Evolutionary conservation across 2,888 invertebrate species (phyloP).

Genomic region (Scrobipalpa atriplicella): DNA sequence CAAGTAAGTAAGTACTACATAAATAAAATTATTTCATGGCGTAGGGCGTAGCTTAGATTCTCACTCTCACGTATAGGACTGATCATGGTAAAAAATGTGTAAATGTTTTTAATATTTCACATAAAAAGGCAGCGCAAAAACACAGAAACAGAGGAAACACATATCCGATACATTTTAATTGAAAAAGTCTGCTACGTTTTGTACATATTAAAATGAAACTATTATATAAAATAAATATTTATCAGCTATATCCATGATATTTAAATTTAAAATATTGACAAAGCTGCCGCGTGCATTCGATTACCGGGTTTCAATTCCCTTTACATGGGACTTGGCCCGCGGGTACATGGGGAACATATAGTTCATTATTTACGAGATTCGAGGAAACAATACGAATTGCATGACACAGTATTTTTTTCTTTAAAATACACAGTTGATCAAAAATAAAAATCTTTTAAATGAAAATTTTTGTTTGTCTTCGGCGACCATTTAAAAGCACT

Average conservation of each 20-base stretch:
- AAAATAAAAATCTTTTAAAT: background rate
- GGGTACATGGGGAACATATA: slow-evolving; percentile 71
- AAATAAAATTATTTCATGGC: no score
- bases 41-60: no score
- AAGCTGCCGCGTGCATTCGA: slow-evolving; percentile 77
- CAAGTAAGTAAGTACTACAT: no score
- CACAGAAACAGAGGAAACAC: background rate
- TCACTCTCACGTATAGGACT: no score
- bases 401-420: slow-evolving; percentile 70
- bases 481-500: no score
- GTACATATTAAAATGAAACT: background rate
- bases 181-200: background rate
- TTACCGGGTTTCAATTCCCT: slow-evolving; percentile 81
- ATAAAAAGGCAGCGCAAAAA: no score
- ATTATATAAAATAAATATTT: slow-evolving; percentile 62
- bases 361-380: slow-evolving; percentile 77
- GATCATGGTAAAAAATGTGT: no score
- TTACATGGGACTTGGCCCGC: slow-evolving; percentile 69
- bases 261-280: slow-evolving; percentile 80
- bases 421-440: slow-evolving; percentile 52
- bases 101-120: no score
- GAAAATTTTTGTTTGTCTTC: no score
- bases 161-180: background rate
- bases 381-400: slow-evolving; percentile 74
- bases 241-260: slow-evolving; percentile 63